Evolutionary conservation across 2,888 invertebrate genomes (phyloP), one percentile per base, ranked within the genome.

Genomic region (Hyppa rectilinea): DNA sequence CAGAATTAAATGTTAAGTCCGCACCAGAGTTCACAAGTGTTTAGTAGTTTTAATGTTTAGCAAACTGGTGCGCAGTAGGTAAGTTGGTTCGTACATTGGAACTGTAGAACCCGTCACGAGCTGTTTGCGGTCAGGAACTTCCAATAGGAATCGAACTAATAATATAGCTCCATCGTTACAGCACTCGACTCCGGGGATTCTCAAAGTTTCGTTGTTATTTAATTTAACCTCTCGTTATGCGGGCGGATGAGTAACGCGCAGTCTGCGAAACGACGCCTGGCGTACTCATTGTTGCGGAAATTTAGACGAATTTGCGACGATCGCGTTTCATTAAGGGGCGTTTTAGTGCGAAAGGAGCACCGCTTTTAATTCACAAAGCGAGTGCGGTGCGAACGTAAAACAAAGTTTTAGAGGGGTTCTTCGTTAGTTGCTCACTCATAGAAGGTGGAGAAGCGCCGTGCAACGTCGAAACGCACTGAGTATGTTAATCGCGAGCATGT

Each of bases 291-390:
- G 93, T 93, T 92, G 92, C 91, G 93, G 92, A 95, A 92, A 92
- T 94, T 93, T 92, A 92, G 94, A 93, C 92, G 92, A 94, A 93
- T 93, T 93, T 92, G 92, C 90, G 91, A 93, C 91, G 93, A 94
- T 94, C 91, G 90, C 92, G 90, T 93, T 94, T 95, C 92, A 95
- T 95, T 93, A 93, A 91, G 91, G 91, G 90, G 89, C 89, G 90
- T 92, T 94, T 94, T 93, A 92, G 92, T 91, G 90, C 89, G 89
- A 91, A 92, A 91, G 91, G 90, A 91, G 87, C 88, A 86, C 87
- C 87, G 92, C 89, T 93, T 93, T 93, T 94, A 92, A 93, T 93
- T 92, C 90, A 90, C 93, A 93, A 93, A 94, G 93, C 90, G 91
- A 92, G 89, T 90, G 90, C 88, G 89, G 88, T 88, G 90, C 87